phyloP scores from a whole-genome alignment of 2,113 vertebrate genomes.

The Zootoca vivipara region DNA sequence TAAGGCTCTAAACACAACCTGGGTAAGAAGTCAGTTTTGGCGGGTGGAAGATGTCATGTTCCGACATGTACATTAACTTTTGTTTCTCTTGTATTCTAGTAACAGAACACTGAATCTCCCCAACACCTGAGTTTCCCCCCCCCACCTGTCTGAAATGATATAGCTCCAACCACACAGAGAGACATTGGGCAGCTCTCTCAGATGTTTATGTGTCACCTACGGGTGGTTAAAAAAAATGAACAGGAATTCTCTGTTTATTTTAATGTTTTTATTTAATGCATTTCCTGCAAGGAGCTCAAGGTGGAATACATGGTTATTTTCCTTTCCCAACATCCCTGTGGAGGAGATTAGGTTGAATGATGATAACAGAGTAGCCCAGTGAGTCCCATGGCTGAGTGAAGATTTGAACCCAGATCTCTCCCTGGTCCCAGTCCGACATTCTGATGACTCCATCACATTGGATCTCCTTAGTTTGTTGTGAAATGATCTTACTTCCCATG shows the following conservation, averaged over 20 bases:
- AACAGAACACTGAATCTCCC: conserved; percentile 59
- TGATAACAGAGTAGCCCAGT: not conserved
- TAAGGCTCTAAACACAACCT: conserved; percentile 45
- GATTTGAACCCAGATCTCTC: not conserved
- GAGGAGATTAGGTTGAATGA: not conserved
- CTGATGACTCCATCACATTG: not conserved
- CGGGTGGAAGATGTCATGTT: conserved; percentile 58
- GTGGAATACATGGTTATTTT: not conserved
- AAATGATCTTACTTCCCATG: not conserved
- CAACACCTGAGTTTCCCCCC: not conserved
- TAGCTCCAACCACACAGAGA: not conserved
- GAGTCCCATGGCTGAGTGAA: not conserved
- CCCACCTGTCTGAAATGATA: conserved; percentile 14
- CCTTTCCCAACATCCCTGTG: not conserved
- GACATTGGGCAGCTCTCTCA: not conserved
- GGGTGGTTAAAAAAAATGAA: conserved; percentile 44
- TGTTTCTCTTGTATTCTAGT: conserved; percentile 62
- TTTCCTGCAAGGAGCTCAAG: not conserved
- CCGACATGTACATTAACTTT: conserved; percentile 54
- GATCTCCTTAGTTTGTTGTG: not conserved
- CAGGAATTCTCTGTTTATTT: not conserved
- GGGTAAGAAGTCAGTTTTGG: conserved; percentile 52
- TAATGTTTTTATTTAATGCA: not conserved
- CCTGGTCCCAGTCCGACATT: not conserved
- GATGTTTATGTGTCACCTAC: conserved; percentile 14